These are phyloP conservation scores for Anolis carolinensis DNA, from an alignment of 2,113 vertebrate species.

Conservation along the genomic window DNA sequence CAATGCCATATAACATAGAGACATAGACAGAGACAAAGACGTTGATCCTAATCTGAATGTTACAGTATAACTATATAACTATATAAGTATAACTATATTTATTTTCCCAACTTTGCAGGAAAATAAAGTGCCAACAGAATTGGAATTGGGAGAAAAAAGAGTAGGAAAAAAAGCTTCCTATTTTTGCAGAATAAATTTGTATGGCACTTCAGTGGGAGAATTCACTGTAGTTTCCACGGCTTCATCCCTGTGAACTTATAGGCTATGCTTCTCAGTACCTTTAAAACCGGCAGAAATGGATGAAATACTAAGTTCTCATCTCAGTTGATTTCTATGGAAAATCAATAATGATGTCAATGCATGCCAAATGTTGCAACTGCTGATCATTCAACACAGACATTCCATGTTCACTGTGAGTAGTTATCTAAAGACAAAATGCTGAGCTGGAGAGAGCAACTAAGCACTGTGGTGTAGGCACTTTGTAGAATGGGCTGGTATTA, in stretches of 20 bases:
- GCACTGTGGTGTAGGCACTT: neutral
- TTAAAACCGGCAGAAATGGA: neutral
- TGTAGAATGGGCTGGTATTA: neutral
- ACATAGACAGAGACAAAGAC: too few relatives aligned
- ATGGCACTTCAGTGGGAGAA: neutral
- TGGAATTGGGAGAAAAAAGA: neutral
- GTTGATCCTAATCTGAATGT: too few relatives aligned
- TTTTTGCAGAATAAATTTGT: too few relatives aligned
- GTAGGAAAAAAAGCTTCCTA: neutral
- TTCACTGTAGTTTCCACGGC: conserved; percentile 1
- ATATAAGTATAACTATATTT: too few relatives aligned
- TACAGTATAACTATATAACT: too few relatives aligned
- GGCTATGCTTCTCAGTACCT: neutral
- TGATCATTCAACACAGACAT: neutral
- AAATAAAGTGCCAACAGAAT: neutral
- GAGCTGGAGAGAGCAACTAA: neutral
- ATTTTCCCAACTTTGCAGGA: too few relatives aligned
- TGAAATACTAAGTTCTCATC: neutral
- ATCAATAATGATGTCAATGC: neutral
- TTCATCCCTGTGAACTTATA: neutral
- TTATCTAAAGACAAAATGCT: neutral
- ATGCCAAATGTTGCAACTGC: neutral
- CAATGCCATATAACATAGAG: too few relatives aligned
- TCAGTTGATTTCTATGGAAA: conserved; percentile 2
- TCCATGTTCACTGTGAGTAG: neutral